A percentile compares a stretch with the other conserved stretches of the same genome.
Evolutionary conservation across 1,140 invertebrate genomes (phyloP).

Genomic region (Papilio helenus): DNA sequence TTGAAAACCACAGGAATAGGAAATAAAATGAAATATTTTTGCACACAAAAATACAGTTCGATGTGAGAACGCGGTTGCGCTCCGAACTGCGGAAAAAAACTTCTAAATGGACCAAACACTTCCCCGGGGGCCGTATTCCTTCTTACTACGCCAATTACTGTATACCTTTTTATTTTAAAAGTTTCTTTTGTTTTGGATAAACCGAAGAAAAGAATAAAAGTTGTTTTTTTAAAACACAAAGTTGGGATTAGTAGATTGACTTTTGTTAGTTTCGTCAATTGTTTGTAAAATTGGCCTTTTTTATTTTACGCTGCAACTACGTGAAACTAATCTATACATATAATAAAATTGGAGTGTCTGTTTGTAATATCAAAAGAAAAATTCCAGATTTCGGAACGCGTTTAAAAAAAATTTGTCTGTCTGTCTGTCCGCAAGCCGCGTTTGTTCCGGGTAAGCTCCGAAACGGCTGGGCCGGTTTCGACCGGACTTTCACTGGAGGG

Average conservation of each 20-base stretch:
- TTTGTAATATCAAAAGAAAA: no score
- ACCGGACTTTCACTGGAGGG: no score
- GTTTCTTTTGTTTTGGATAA: background rate
- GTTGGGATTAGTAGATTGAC: background rate
- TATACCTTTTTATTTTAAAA: slow-evolving; percentile 14
- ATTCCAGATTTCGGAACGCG: no score
- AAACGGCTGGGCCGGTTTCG: no score
- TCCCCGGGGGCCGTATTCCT: slow-evolving; percentile 21
- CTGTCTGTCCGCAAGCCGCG: no score
- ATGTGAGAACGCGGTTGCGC: slow-evolving; percentile 10
- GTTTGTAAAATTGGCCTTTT: background rate
- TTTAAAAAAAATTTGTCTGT: no score
- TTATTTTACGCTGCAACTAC: no score
- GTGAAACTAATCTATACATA: no score
- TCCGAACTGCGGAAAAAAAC: slow-evolving; percentile 12
- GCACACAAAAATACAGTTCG: slow-evolving; percentile 20
- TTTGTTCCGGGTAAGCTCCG: no score
- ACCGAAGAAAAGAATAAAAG: background rate
- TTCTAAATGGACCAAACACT: slow-evolving; percentile 15
- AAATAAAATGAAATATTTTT: slow-evolving; percentile 25
- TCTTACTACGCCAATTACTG: slow-evolving; percentile 19
- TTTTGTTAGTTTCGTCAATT: background rate
- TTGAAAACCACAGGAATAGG: background rate
- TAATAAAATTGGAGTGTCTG: no score
- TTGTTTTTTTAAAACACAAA: background rate